Conservation (phyloP, 2,797 vertebrate species). For the Tapirus indicus region DNA sequence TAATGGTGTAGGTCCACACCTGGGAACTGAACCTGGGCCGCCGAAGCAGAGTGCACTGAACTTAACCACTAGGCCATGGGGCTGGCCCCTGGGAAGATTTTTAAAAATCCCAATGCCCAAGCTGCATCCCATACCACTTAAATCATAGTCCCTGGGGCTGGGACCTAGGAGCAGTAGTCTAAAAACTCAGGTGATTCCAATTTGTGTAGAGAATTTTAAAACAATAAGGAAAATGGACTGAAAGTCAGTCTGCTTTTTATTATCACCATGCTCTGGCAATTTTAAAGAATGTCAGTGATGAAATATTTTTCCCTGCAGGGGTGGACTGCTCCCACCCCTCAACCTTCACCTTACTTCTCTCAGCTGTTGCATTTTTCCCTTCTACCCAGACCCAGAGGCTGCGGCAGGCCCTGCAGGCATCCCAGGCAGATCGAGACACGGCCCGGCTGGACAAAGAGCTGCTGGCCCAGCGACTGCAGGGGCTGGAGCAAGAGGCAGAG, state of each 20-base stretch:
- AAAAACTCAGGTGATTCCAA: neutral
- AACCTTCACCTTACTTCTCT: neutral
- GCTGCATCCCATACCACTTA: neutral
- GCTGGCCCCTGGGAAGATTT: neutral
- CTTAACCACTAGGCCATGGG: too few relatives aligned
- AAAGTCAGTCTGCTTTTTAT: neutral
- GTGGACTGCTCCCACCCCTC: neutral
- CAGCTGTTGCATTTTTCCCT: neutral
- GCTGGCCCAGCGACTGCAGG: constrained; percentile 92
- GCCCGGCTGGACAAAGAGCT: constrained; percentile 94
- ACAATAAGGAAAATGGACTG: neutral
- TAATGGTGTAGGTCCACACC: too few relatives aligned
- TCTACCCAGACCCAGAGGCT: constrained; percentile 89
- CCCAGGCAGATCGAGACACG: constrained; percentile 92
- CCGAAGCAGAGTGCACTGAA: too few relatives aligned
- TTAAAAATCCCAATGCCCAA: neutral
- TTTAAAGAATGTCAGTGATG: neutral
- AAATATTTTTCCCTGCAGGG: neutral
- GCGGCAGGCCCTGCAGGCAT: constrained; percentile 93
- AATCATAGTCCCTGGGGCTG: neutral
- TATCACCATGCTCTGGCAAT: neutral
- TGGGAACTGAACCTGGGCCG: too few relatives aligned
- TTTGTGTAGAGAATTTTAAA: neutral
- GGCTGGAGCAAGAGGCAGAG: constrained; percentile 93
- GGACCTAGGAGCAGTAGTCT: neutral